Evolutionary conservation across 2,113 vertebrate species (phyloP).

Genomic region (Amphilophus citrinellus): DNA sequence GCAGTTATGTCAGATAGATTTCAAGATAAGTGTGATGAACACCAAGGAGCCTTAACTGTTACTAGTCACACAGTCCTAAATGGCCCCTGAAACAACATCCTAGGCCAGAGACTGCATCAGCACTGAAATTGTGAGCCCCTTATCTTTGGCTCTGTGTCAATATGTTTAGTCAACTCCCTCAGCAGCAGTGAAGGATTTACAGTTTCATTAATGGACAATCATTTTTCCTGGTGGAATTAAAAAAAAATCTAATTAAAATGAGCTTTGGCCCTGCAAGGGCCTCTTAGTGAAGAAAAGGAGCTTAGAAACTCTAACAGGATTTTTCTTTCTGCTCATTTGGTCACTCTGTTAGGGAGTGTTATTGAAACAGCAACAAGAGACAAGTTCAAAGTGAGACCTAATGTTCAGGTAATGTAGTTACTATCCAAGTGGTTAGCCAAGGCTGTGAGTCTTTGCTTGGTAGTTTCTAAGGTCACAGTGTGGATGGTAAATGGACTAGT

Average conservation of each 20-base stretch:
- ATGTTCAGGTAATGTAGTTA: too few relatives aligned
- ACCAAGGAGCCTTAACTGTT: not conserved
- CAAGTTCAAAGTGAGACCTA: too few relatives aligned
- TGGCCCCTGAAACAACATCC: not conserved
- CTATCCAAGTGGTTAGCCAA: too few relatives aligned
- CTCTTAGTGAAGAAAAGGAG: conserved; percentile 29
- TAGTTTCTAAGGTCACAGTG: too few relatives aligned
- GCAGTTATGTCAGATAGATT: not conserved
- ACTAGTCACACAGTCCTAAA: not conserved
- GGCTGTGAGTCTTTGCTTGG: too few relatives aligned
- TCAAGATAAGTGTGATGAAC: not conserved
- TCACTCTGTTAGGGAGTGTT: too few relatives aligned
- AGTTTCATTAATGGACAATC: conserved; percentile 25
- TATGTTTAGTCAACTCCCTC: not conserved
- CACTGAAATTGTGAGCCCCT: not conserved
- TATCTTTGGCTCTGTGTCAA: not conserved
- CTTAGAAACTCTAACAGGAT: not conserved
- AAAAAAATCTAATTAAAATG: conserved; percentile 21
- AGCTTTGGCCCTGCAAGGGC: not conserved
- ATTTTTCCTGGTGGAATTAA: conserved; percentile 3
- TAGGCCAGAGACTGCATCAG: conserved; percentile 16
- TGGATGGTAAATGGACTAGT: too few relatives aligned
- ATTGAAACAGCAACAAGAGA: too few relatives aligned
- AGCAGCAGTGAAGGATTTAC: conserved; percentile 10
- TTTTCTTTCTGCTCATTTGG: too few relatives aligned